A percentile compares a stretch with the other conserved stretches of the same genome.
Conservation (phyloP, 2,797 vertebrate genomes). For the Clarias fuscus region DNA sequence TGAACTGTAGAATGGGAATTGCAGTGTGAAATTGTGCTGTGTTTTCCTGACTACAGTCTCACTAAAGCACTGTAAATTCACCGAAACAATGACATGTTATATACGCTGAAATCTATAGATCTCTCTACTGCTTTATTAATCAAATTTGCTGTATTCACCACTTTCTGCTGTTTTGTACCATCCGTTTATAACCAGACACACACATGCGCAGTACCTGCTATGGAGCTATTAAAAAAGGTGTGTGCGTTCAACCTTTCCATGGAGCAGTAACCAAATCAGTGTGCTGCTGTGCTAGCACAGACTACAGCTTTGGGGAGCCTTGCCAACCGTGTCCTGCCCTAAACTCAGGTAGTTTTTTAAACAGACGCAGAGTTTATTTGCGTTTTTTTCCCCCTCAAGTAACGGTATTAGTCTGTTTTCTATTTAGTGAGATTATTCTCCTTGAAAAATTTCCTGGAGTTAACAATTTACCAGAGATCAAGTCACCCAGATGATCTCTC, state of each 20-base stretch:
- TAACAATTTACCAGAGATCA: neutral
- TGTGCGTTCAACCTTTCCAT: conserved; percentile 71
- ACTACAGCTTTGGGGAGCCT: conserved; percentile 76
- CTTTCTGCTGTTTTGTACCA: neutral
- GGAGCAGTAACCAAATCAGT: conserved; percentile 78
- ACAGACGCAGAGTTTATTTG: neutral
- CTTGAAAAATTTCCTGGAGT: neutral
- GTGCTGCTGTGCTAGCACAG: conserved; percentile 77
- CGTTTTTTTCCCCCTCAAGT: neutral
- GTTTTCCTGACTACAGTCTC: neutral
- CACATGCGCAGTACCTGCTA: conserved; percentile 80
- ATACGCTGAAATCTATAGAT: neutral
- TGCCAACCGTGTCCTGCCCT: conserved; percentile 73
- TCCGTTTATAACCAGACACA: conserved; percentile 66
- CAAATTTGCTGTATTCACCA: neutral
- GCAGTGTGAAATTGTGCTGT: neutral
- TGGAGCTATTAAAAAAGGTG: conserved; percentile 71
- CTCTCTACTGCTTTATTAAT: neutral
- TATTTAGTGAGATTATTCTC: conserved; percentile 10
- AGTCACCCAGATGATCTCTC: neutral
- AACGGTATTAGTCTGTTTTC: conserved; percentile 17
- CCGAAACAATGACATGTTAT: neutral
- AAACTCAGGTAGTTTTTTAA: conserved; percentile 67
- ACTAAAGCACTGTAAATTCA: neutral
- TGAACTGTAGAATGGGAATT: neutral